Percentiles rank a stretch among this genome's conserved stretches.
Conservation (phyloP, 2,888 invertebrate species). For the Anodontia alba region DNA sequence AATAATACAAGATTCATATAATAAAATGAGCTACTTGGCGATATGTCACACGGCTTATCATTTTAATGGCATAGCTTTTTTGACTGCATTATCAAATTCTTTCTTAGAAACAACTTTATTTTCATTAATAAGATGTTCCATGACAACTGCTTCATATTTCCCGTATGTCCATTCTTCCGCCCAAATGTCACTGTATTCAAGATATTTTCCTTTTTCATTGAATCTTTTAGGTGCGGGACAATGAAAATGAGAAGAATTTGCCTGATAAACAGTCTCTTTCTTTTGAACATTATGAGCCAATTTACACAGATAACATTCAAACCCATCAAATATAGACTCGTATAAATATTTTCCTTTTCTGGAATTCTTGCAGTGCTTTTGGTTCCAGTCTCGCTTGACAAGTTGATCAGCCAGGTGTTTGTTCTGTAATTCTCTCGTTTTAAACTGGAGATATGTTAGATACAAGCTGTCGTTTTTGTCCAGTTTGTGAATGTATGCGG, state of each 20-base stretch:
- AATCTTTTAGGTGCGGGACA: conserved; percentile 86
- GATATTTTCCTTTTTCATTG: conserved; percentile 63
- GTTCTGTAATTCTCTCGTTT: conserved; percentile 72
- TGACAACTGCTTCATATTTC: conserved; percentile 48
- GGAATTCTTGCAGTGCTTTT: conserved; percentile 26
- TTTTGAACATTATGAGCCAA: conserved; percentile 66
- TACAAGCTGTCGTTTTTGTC: conserved; percentile 78
- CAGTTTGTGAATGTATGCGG: conserved; percentile 68
- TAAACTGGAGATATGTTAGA: conserved; percentile 71
- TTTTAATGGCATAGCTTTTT: no score
- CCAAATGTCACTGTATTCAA: conserved; percentile 47
- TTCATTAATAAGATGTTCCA: conserved; percentile 34
- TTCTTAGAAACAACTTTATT: conserved; percentile 27
- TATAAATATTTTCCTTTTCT: conserved; percentile 5
- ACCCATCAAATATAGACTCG: conserved; percentile 66
- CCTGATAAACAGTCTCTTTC: conserved; percentile 52
- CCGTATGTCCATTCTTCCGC: conserved; percentile 53
- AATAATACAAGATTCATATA: no score
- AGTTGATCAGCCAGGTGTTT: conserved; percentile 63
- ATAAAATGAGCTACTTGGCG: no score
- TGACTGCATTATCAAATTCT: conserved; percentile 39
- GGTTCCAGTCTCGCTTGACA: conserved; percentile 69
- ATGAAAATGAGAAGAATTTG: conserved; percentile 84
- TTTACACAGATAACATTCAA: conserved; percentile 80
- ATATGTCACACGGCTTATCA: no score